A percentile compares a stretch with the other conserved stretches of the same genome.
Evolutionary conservation across 2,797 vertebrate genomes (phyloP).

Genomic region (Rachycentron canadum): DNA sequence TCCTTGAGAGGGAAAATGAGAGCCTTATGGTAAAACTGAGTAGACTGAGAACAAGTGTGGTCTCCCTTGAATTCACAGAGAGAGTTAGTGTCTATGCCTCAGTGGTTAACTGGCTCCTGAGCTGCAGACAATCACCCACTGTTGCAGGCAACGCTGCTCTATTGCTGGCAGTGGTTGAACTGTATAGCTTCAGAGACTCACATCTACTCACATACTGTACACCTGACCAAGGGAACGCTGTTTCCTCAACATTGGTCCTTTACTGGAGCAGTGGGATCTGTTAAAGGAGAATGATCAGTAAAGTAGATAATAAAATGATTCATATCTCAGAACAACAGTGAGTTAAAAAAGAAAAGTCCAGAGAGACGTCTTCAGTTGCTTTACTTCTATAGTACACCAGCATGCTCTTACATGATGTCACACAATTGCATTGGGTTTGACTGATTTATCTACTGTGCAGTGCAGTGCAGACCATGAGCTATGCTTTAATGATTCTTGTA

Average conservation of each 20-base stretch:
- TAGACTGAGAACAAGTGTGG: slow-evolving; percentile 63
- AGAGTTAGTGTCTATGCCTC: slow-evolving; percentile 74
- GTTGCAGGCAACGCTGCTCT: slow-evolving; percentile 67
- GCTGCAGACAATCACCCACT: slow-evolving; percentile 77
- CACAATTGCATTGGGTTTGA: slow-evolving; percentile 3
- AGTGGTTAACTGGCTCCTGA: slow-evolving; percentile 77
- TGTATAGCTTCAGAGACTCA: slow-evolving; percentile 39
- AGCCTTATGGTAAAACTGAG: slow-evolving; percentile 52
- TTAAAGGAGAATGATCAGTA: not conserved
- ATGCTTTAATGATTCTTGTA: not conserved
- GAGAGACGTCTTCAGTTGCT: not conserved
- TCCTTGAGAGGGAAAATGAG: slow-evolving; percentile 58
- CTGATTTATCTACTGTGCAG: not conserved
- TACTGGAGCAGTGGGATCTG: not conserved
- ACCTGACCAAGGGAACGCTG: slow-evolving; percentile 31
- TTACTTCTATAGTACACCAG: not conserved
- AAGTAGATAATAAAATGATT: not conserved
- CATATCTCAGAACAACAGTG: not conserved
- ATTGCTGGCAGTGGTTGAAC: slow-evolving; percentile 51
- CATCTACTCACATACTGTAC: slow-evolving; percentile 29
- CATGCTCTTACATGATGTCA: not conserved
- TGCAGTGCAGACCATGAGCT: not conserved
- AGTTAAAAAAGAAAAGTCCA: not conserved
- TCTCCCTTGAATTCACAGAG: slow-evolving; percentile 67
- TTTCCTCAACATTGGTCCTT: slow-evolving; percentile 15